Evolutionary conservation across 1,140 invertebrate species (phyloP).

Genomic region (Teleogryllus occipitalis): DNA sequence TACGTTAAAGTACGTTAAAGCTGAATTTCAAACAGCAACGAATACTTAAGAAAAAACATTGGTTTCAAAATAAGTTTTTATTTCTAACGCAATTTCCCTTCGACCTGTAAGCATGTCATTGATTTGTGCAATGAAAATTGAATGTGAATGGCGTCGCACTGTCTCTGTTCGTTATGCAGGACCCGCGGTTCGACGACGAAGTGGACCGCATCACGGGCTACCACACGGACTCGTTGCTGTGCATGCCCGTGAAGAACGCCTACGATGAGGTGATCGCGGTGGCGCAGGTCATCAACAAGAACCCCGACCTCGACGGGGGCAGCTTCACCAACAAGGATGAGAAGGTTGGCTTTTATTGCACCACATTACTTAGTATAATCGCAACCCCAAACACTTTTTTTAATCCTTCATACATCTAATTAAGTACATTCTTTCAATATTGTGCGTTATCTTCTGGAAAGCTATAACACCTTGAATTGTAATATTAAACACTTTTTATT

Average conservation of each 20-base stretch:
- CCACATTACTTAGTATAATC: too few relatives aligned
- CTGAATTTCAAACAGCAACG: too few relatives aligned
- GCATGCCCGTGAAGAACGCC: slow-evolving; percentile 39
- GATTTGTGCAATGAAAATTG: too few relatives aligned
- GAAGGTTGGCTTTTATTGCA: slow-evolving; percentile 30
- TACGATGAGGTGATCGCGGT: slow-evolving; percentile 42
- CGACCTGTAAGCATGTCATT: background rate
- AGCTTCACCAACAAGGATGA: slow-evolving; percentile 40
- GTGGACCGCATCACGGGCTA: slow-evolving; percentile 41
- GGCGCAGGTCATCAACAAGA: slow-evolving; percentile 43
- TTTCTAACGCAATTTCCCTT: background rate
- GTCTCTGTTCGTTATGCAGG: slow-evolving; percentile 29
- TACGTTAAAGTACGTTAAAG: too few relatives aligned
- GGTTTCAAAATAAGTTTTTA: too few relatives aligned
- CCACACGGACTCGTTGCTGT: slow-evolving; percentile 39
- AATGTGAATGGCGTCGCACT: background rate
- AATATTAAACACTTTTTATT: background rate
- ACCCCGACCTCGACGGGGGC: slow-evolving; percentile 32
- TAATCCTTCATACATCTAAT: background rate
- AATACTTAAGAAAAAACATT: too few relatives aligned
- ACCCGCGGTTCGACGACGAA: slow-evolving; percentile 40
- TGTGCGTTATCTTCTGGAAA: background rate
- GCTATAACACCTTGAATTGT: background rate
- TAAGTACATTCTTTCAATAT: background rate
- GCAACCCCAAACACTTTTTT: background rate